These are phyloP conservation scores for Drepana falcataria DNA, from an alignment of 2,888 invertebrate genomes.

Conservation along the genomic window DNA sequence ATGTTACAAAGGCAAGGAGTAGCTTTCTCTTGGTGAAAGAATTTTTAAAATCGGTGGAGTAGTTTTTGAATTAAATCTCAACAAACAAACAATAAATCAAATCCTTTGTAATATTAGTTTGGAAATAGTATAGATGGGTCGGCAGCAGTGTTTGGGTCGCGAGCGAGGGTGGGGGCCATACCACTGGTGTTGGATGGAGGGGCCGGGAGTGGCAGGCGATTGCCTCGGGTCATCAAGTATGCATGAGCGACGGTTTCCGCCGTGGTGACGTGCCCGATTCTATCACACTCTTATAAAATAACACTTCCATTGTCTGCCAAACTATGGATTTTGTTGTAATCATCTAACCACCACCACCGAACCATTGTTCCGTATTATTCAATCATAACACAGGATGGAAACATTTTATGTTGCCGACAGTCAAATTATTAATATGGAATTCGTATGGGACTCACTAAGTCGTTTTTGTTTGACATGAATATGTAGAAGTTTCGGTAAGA, in stretches of 20 bases:
- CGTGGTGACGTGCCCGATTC: conserved; percentile 17
- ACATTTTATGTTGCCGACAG: background rate
- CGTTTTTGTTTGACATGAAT: too few species aligned
- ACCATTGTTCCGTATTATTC: background rate
- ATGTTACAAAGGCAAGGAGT: too few species aligned
- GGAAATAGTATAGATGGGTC: too few species aligned
- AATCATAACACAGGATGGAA: background rate
- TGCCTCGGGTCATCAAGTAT: conserved; percentile 44
- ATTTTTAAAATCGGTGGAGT: too few species aligned
- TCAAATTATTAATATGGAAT: too few species aligned
- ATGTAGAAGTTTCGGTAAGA: too few species aligned
- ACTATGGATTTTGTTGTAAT: background rate
- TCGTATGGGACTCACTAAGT: too few species aligned
- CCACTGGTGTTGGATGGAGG: conserved; percentile 27
- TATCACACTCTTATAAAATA: conserved; percentile 24
- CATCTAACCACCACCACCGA: too few species aligned
- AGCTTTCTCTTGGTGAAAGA: too few species aligned
- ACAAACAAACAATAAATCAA: too few species aligned
- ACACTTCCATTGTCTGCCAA: conserved; percentile 15
- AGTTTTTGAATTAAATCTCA: too few species aligned
- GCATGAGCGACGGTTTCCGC: conserved; percentile 52
- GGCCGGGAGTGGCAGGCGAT: conserved; percentile 25
- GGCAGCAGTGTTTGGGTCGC: background rate
- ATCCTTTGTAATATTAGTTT: too few species aligned
- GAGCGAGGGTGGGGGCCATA: conserved; percentile 17